Evolutionary conservation across 2,113 vertebrate species (phyloP).

Genomic region (Semnornis frantzii): DNA sequence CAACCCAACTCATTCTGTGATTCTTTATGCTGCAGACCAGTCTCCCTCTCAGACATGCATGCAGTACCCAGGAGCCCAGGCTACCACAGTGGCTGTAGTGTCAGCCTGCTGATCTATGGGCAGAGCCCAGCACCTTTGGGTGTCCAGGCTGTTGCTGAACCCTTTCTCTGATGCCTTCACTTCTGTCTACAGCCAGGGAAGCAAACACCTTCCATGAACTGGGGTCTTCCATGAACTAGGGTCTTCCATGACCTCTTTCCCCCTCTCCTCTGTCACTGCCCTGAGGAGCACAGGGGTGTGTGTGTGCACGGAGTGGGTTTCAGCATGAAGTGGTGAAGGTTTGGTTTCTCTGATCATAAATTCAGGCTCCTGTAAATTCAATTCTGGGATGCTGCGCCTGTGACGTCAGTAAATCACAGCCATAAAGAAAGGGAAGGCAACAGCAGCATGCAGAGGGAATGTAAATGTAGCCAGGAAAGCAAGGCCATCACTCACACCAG

Average conservation of each 20-base stretch:
- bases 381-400: neutral
- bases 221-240: neutral
- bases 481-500: neutral
- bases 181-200: neutral
- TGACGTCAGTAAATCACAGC: constrained; percentile 33
- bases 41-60: neutral
- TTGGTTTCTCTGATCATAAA: neutral
- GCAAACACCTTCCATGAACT: neutral
- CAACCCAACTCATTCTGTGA: too few species aligned
- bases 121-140: neutral
- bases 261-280: accelerated
- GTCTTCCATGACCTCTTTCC: neutral
- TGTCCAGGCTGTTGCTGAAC: neutral
- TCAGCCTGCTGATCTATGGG: neutral
- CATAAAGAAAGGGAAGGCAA: neutral
- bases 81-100: neutral
- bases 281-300: neutral
- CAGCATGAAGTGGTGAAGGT: neutral
- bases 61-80: neutral
- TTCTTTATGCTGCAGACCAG: neutral
- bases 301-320: neutral
- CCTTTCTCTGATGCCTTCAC: neutral
- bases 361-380: constrained; percentile 27
- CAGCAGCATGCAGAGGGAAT: neutral
- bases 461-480: neutral